Evolutionary conservation across 2,888 invertebrate species (phyloP), one percentile per base, ranked within the genome.

Genomic region (Noctua janthe): DNA sequence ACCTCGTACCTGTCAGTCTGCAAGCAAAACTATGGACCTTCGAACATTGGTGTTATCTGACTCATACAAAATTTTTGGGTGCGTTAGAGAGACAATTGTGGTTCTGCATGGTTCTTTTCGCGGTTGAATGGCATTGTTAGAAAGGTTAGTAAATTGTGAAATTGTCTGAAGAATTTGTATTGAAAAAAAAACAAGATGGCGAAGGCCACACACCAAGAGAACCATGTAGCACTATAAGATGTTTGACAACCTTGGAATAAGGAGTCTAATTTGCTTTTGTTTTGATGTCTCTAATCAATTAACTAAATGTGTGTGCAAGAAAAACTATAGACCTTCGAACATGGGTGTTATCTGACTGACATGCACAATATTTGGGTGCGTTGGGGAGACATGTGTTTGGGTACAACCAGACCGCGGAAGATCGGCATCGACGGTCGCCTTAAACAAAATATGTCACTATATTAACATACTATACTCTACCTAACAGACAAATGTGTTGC

Each of bases 1-100:
- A 99, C 98, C 97, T 99, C 99, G 97, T 99, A 99, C 93, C 98
- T 98, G 94, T 98, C 98, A 97, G 95, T 95, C 97, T 97, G 95
- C 81, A 93, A 92, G 81, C 97, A 90, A 87, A 87, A 86, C 86
- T 89, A 84, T 85, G 78, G 82, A 89, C 86, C 82, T 89, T 89
- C 90, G 89, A 90, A 89, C 89, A 89, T 86, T 88, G 81, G 76
- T 79, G 81, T 80, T 78, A 86, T 78, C 77, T 66, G 71, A 74
- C 7, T 87, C 73, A 56, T 83, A 80, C 49, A 78, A 59, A 39
- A 23, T 51, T 43, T 51, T 39, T n/a, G 59, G 23, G 39, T 47
- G 54, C 13, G 10, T 15, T 72, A 47, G 29, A 49, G 66, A 54
- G 69, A 67, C 51, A 71, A 15, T 47, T 23, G 15, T 29, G 20